These are phyloP conservation scores for Platynereis dumerilii DNA, from an alignment of 2,888 invertebrate species.

Conservation along the genomic window DNA sequence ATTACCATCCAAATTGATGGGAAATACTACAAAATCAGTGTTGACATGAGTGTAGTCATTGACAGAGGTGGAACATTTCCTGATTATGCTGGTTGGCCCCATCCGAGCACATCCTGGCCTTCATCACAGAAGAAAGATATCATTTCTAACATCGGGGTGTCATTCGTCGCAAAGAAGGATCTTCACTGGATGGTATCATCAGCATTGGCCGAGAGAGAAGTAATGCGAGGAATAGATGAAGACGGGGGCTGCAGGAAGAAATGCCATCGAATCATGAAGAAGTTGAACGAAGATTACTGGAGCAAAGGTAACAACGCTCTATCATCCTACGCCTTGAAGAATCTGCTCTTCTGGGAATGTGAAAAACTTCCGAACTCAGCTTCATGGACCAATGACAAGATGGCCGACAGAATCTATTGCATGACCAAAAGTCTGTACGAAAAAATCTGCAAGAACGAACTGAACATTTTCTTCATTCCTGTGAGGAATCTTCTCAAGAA, in stretches of 20 bases:
- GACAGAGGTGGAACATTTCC: constrained; percentile 12
- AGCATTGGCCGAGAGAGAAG: constrained; percentile 24
- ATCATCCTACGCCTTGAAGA: constrained; percentile 14
- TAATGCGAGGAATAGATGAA: constrained; percentile 24
- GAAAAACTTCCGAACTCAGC: constrained; percentile 3
- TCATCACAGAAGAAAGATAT: constrained; percentile 15
- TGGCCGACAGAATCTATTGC: constrained; percentile 5
- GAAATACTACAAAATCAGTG: too few relatives aligned
- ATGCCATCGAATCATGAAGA: constrained; percentile 32
- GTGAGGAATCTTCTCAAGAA: neutral
- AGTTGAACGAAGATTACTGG: constrained; percentile 17
- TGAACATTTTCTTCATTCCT: neutral
- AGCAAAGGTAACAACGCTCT: constrained; percentile 3
- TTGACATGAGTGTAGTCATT: neutral
- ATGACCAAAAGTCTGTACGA: neutral
- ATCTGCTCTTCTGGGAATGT: constrained; percentile 18
- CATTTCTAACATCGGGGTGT: constrained; percentile 17
- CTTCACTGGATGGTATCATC: constrained; percentile 25
- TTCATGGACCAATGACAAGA: neutral
- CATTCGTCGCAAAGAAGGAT: constrained; percentile 26
- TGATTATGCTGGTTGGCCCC: constrained; percentile 22
- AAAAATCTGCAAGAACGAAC: neutral
- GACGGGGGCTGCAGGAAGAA: constrained; percentile 31
- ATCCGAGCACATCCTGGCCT: constrained; percentile 21
- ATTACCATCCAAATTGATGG: constrained; percentile 1